Base-by-base conservation (phyloP, 2,113 vertebrate species). In the Nothocercus nigrocapillus region DNA sequence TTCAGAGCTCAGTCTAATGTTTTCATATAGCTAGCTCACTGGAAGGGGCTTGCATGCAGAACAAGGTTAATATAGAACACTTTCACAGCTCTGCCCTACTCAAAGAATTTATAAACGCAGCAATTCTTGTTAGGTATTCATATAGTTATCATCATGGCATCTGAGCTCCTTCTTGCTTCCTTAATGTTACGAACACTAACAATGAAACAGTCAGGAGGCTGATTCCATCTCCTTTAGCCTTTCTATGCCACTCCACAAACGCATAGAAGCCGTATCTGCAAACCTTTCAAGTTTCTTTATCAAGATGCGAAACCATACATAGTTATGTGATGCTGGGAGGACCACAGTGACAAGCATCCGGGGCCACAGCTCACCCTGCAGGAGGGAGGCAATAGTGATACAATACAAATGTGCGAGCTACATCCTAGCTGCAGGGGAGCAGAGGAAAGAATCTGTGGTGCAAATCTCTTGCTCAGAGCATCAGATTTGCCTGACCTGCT, bases 41-140 rank as follows among this genome's bases (percentile, higher is more conserved):
- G 32, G 85, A 88, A 78, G 53, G 36, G 75, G 72, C 70, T 84
- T 44, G 42, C 70, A 42, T 78, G 73, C 42, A 85, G 81, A 73
- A 94, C 36, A 42, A 82, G 49, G 68, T 80, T 94, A 95, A 89
- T 67, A 77, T 36, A 82, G 44, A 90, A 59, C 79, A 80, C 34
- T 84, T 90, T 42, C 63, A 75, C 2, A 90, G 53, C 40, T 68
- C 80, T 64, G 20, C 38, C 53, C 61, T 82, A 38, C 81, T 86
- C 69, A 72, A n/a, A 3, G 5, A 32, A 69, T 5, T 63, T 22
- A 82, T 62, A 69, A 90, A 81, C 30, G 74, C 38, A 56, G 36
- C 38, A 88, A 77, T 10, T 61, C 67, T 21, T 42, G 21, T 66
- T 82, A 75, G 3, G 13, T 34, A 81, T 86, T 27, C 53, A 28